Conservation (phyloP, 2,888 invertebrate species). For the Plebejus melissa region DNA sequence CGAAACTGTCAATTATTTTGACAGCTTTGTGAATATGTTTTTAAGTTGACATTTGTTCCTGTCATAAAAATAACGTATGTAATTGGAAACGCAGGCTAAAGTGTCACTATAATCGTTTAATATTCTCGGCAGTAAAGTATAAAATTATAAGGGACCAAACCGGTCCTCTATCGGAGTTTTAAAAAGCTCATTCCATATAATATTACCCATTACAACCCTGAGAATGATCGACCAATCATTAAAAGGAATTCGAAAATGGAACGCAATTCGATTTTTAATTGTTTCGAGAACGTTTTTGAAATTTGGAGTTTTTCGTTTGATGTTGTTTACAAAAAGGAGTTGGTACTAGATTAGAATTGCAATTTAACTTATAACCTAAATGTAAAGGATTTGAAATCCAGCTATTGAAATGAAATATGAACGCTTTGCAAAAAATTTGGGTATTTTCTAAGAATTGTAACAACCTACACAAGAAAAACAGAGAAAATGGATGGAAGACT, state of each 20-base stretch:
- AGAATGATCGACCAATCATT: slow-evolving; percentile 67
- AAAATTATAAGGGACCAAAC: slow-evolving; percentile 56
- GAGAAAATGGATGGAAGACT: no score
- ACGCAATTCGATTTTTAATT: slow-evolving; percentile 71
- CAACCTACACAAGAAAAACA: no score
- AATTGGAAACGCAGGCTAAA: background rate
- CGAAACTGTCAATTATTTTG: background rate
- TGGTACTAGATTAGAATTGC: background rate
- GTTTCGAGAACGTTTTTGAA: slow-evolving; percentile 58
- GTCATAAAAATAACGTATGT: slow-evolving; percentile 3
- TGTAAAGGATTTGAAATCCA: background rate
- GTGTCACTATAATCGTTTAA: slow-evolving; percentile 30
- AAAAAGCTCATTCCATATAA: slow-evolving; percentile 76
- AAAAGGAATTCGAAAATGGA: slow-evolving; percentile 66
- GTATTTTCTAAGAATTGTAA: no score
- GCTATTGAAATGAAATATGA: no score
- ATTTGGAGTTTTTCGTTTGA: slow-evolving; percentile 33
- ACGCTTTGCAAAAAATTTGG: no score
- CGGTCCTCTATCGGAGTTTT: slow-evolving; percentile 71
- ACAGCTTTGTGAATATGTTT: background rate
- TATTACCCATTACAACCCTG: slow-evolving; percentile 75
- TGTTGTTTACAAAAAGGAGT: background rate
- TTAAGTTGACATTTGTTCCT: background rate
- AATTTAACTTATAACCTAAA: background rate
- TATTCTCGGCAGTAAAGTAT: slow-evolving; percentile 38